Percentiles rank a stretch among this genome's conserved stretches.
Conservation (phyloP, 2,888 invertebrate species). For the Amblyjoppa proteus region DNA sequence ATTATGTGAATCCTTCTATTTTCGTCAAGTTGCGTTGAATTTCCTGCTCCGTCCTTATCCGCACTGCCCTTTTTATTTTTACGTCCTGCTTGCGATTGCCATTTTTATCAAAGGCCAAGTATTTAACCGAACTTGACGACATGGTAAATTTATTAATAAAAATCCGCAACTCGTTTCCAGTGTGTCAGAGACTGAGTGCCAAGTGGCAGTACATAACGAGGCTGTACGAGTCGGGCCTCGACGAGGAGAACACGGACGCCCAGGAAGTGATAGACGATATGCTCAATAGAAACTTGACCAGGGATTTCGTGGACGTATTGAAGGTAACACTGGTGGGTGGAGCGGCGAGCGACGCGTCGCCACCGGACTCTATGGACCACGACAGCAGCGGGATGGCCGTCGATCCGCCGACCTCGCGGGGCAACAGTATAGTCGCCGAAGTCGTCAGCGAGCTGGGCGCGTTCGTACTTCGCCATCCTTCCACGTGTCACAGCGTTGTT, state of each 20-base stretch:
- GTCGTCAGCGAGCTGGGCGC: constrained; percentile 93
- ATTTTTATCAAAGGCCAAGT: too few relatives aligned
- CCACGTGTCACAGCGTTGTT: constrained; percentile 89
- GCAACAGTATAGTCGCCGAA: constrained; percentile 87
- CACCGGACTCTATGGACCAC: constrained; percentile 88
- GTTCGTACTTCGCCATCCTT: constrained; percentile 89
- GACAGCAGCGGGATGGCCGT: constrained; percentile 91
- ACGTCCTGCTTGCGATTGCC: too few relatives aligned
- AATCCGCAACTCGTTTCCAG: constrained; percentile 74
- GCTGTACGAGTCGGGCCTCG: constrained; percentile 91
- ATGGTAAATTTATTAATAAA: background rate
- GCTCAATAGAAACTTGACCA: constrained; percentile 93
- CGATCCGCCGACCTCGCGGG: constrained; percentile 85
- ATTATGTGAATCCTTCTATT: too few relatives aligned
- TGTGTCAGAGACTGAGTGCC: constrained; percentile 88
- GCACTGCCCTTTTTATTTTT: too few relatives aligned
- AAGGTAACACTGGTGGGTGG: constrained; percentile 92
- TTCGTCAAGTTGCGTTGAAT: too few relatives aligned
- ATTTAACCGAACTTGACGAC: background rate
- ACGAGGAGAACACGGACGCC: constrained; percentile 91
- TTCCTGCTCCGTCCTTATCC: too few relatives aligned
- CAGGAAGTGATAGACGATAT: constrained; percentile 95
- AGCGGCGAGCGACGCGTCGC: constrained; percentile 86
- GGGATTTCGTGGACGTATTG: constrained; percentile 95
- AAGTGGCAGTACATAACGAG: constrained; percentile 93